Conservation (phyloP, 2,797 vertebrate species). For the Hafferia zeledoni region DNA sequence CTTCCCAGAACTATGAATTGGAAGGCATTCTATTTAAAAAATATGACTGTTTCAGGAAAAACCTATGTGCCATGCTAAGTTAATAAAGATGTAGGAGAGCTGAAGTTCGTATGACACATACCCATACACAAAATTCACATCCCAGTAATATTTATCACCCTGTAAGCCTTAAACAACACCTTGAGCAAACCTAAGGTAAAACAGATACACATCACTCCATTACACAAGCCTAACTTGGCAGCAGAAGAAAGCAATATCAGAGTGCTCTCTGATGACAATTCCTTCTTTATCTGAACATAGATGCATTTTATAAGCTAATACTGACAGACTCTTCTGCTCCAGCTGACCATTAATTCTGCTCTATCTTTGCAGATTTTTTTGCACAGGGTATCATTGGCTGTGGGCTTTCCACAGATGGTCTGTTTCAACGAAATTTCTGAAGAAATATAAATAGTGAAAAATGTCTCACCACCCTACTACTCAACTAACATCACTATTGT, state of each 20-base stretch:
- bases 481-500: not conserved
- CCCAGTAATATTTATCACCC: not conserved
- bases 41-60: not conserved
- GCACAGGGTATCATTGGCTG: fast-evolving
- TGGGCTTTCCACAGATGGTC: not conserved
- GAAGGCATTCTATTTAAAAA: not conserved
- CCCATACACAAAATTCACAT: not conserved
- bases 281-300: not conserved
- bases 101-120: not conserved
- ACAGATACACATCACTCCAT: not conserved
- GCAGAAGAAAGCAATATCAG: not conserved
- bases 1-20: not conserved
- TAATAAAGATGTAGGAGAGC: not conserved
- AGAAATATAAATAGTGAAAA: not conserved
- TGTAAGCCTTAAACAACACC: not conserved
- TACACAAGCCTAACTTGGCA: not conserved
- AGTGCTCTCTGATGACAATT: not conserved
- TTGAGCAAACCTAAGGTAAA: not conserved
- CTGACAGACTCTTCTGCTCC: not conserved
- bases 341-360: not conserved
- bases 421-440: not conserved
- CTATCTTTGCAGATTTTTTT: not conserved
- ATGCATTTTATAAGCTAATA: not conserved
- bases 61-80: not conserved
- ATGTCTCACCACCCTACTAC: not conserved